Evolutionary conservation across 92 coral and sea anemone species (phyloP).

Genomic region (Paragorgia papillata): DNA sequence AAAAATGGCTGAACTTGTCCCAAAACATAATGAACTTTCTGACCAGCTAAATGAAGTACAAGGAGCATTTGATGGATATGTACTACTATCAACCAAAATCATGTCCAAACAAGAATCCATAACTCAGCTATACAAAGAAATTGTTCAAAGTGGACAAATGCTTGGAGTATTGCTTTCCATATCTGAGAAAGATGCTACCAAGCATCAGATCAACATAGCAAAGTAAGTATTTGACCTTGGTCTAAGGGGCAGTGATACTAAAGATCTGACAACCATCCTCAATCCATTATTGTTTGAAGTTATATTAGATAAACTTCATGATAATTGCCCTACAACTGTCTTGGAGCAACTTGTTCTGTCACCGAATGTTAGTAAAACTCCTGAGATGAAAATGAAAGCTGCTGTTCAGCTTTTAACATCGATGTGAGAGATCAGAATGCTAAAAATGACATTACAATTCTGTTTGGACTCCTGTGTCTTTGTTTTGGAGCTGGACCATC

Average conservation of each 20-base stretch:
- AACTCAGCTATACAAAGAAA: too few species aligned
- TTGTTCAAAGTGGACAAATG: conserved; percentile 6
- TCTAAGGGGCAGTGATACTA: conserved; percentile 14
- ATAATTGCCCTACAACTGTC: conserved; percentile 13
- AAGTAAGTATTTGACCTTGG: conserved; percentile 41
- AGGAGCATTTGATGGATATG: too few species aligned
- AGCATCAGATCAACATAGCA: conserved; percentile 10
- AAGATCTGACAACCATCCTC: conserved; percentile 35
- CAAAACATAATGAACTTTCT: too few species aligned
- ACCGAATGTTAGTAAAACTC: conserved; percentile 23
- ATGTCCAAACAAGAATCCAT: too few species aligned
- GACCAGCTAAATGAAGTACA: too few species aligned
- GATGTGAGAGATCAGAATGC: too few species aligned
- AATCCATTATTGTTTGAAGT: conserved; percentile 41
- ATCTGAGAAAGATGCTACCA: background rate
- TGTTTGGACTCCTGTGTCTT: conserved; percentile 50
- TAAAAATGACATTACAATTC: conserved; percentile 46
- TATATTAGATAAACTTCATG: conserved; percentile 26
- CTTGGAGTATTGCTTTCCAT: conserved; percentile 2
- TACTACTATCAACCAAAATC: too few species aligned
- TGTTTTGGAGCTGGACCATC: conserved; percentile 52
- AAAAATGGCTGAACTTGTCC: too few species aligned
- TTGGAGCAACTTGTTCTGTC: too few species aligned
- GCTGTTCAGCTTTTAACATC: conserved; percentile 43
- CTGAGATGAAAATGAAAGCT: conserved; percentile 41